These are phyloP conservation scores for Thalassoma bifasciatum DNA, from an alignment of 2,113 vertebrate genomes.

Conservation along the genomic window DNA sequence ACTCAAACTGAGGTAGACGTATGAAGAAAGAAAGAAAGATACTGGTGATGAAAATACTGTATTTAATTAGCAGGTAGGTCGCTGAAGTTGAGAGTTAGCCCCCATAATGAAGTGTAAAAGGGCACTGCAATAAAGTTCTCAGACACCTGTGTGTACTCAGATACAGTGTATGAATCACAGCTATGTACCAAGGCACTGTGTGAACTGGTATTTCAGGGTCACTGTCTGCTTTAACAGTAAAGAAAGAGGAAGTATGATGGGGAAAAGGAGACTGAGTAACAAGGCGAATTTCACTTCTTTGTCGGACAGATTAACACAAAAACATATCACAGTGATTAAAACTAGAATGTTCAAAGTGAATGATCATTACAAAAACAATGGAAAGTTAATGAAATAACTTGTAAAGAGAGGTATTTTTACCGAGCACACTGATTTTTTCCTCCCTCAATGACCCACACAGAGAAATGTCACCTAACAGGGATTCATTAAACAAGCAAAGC, in stretches of 20 bases:
- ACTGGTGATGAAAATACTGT: constrained; percentile 1
- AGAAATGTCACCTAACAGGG: constrained; percentile 34
- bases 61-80: constrained; percentile 10
- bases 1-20: neutral
- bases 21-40: neutral
- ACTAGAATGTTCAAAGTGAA: neutral
- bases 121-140: constrained; percentile 23
- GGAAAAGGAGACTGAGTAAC: neutral
- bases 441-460: constrained; percentile 8
- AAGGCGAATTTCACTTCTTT: neutral
- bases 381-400: constrained; percentile 32
- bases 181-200: neutral
- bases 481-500: constrained; percentile 46
- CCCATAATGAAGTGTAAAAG: constrained; percentile 21
- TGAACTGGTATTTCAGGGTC: constrained; percentile 6
- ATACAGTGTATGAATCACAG: constrained; percentile 14
- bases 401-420: neutral
- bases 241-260: constrained; percentile 1
- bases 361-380: neutral
- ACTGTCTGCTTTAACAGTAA: neutral
- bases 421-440: neutral
- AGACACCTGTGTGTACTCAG: constrained; percentile 9
- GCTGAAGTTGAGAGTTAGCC: constrained; percentile 21
- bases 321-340: neutral
- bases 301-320: neutral